These are phyloP conservation scores for Drosophila serrata DNA, from an alignment of 1,140 invertebrate genomes.

Conservation along the genomic window DNA sequence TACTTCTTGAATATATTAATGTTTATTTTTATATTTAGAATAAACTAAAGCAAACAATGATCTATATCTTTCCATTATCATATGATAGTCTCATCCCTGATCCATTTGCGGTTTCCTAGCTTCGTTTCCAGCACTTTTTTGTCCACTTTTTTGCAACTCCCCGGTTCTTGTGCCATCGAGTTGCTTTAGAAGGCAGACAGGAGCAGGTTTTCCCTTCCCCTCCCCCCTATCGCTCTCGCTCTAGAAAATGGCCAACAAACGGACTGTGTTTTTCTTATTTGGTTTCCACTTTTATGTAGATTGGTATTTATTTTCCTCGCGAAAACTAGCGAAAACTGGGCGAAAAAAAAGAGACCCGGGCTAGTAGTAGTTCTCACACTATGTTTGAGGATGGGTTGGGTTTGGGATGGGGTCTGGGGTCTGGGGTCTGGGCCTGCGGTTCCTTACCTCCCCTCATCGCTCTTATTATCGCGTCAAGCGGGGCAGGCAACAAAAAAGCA, in stretches of 20 bases:
- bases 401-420: slow-evolving; percentile 36
- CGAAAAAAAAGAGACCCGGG: slow-evolving; percentile 18
- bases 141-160: slow-evolving; percentile 35
- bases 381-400: slow-evolving; percentile 22
- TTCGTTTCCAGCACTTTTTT: slow-evolving; percentile 41
- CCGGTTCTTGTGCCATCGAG: slow-evolving; percentile 33
- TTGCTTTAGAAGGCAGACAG: slow-evolving; percentile 49
- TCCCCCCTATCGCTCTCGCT: slow-evolving; percentile 1
- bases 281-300: slow-evolving; percentile 83
- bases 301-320: slow-evolving; percentile 83
- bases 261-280: slow-evolving; percentile 76
- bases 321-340: slow-evolving; percentile 63
- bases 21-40: too few species aligned
- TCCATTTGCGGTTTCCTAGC: slow-evolving; percentile 41
- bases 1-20: not conserved
- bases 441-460: slow-evolving; percentile 75
- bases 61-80: not conserved
- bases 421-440: slow-evolving; percentile 42
- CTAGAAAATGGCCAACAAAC: slow-evolving; percentile 57
- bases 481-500: slow-evolving; percentile 23
- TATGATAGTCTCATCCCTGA: slow-evolving; percentile 12
- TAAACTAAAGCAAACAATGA: not conserved
- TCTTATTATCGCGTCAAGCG: slow-evolving; percentile 82
- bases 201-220: slow-evolving; percentile 63
- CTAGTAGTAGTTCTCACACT: slow-evolving; percentile 72